Base-by-base conservation (phyloP, 2,797 vertebrate species). In the Micropoecilia bifurca region DNA sequence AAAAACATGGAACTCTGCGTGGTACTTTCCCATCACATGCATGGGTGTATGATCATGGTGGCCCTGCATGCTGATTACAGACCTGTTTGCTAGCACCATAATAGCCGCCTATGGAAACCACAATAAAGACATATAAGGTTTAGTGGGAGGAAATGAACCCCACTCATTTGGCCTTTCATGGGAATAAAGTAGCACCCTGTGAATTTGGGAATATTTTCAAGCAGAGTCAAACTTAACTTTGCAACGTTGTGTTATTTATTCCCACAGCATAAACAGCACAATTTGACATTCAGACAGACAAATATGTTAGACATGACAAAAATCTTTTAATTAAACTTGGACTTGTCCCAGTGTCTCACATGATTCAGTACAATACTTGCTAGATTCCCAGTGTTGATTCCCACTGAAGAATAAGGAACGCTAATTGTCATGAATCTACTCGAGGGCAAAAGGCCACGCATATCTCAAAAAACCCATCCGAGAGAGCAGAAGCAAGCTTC, bases 1-100 rank as follows among this genome's bases (percentile, higher is more conserved):
- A 80, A 71, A 77, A 71, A 75, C 28, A 43, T 72, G 71, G 47
- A 87, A 71, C 69, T 86, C 50, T 0, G 57, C 85, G 82, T 61
- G 45, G 78, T 71, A 57, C 76, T 84, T 85, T 90, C 80, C 87
- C 80, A 69, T 91, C 81, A 84, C 85, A 83, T 84, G 78, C 77
- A 87, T 73, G 53, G 41, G 76, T 36, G 79, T 85, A 85, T 90
- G 89, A 93, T 82, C 85, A 85, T 85, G 91, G 92, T 93, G 93
- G 94, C 89, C 87, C 81, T 76, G 82, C 73, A 25, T 79, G 57
- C 86, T 92, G 91, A 94, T 94, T 94, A 95, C 86, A 94, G 91
- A 90, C 80, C 85, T 79, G 87, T 91, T 91, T 75, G 91, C 86
- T 82, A 88, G 69, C 69, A 76, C 88, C 88, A 87, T 93, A 93